phyloP scores from a whole-genome alignment of 1,140 invertebrate species.

The Anadara kagoshimensis region DNA sequence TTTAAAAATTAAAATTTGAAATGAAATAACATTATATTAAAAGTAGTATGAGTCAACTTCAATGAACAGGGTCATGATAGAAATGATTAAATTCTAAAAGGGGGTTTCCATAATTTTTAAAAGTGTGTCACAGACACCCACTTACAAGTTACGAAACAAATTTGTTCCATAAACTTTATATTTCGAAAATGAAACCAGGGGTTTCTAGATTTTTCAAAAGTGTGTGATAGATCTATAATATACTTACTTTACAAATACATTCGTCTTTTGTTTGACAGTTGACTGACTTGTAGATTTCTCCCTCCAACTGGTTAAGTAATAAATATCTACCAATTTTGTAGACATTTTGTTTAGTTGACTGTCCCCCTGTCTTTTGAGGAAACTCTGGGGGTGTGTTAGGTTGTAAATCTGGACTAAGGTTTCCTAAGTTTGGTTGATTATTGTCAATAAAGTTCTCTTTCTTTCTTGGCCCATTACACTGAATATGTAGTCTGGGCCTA shows the following conservation, averaged over 20 bases:
- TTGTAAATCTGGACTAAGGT: slow-evolving; percentile 41
- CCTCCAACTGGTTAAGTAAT: slow-evolving; percentile 37
- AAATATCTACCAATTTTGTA: slow-evolving; percentile 43
- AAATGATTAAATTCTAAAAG: too few species aligned
- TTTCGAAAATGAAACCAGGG: background rate
- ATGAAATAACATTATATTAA: too few species aligned
- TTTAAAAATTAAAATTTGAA: too few species aligned
- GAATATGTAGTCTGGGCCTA: slow-evolving; percentile 57
- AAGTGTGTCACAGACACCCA: background rate
- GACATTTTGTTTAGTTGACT: slow-evolving; percentile 19
- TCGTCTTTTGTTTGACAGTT: slow-evolving; percentile 45
- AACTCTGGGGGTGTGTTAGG: slow-evolving; percentile 33
- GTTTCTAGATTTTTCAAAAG: background rate
- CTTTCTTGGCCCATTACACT: slow-evolving; percentile 63
- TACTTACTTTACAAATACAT: slow-evolving; percentile 37
- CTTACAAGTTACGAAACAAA: too few species aligned
- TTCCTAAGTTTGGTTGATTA: slow-evolving; percentile 49
- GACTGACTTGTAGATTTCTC: slow-evolving; percentile 35
- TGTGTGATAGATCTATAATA: background rate
- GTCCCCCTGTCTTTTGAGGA: slow-evolving; percentile 28
- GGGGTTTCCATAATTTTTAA: too few species aligned
- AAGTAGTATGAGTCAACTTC: too few species aligned
- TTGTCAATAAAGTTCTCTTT: slow-evolving; percentile 46
- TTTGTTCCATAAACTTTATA: background rate
- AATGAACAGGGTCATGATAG: too few species aligned